Base-by-base conservation (phyloP, 64 coral and sea anemone genomes). In the Cladopsammia gracilis region DNA sequence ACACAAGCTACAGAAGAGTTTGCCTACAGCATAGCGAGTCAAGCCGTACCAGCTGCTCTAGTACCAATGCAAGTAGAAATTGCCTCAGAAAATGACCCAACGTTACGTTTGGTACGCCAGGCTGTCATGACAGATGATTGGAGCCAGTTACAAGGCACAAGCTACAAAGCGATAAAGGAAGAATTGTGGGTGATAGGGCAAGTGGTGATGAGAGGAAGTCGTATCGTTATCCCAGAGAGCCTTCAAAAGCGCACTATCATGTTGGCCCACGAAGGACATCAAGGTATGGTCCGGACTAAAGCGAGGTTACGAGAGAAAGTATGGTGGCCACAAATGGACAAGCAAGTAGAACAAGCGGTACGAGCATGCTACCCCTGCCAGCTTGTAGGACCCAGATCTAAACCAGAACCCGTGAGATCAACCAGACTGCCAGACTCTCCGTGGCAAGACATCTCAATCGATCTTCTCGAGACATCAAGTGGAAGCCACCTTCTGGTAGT, bases 251-350 rank as follows among this genome's bases (percentile, higher is more conserved):
- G 19, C 16, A 86, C 71, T 16, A 62, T 64, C 18, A 20, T 19
- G 10, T 1, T 93, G 7, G 71, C 81, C 25, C 91, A 93, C 52
- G 82, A 93, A 13, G 81, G 57, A 15, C 91, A 93, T 10, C 73
- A 77, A 49, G 82, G 90, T 9, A 86, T 93, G 71, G 48, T 69
- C 14, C 70, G 71, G 7, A 93, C 90, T 11, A 93, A 93, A 26
- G 56, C 71, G 23, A 71, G 82, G 7, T 12, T 56, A 12, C 7
- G 53, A 56, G 53, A 56, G 12, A 56, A 12, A 64, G 48, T 46
- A 16, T 86, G 44, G 62, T n/a, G n/a, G n/a, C n/a, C n/a, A n/a
- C n/a, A n/a, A n/a, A n/a, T n/a, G n/a, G n/a, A n/a, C n/a, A n/a
- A n/a, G n/a, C n/a, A n/a, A n/a, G n/a, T n/a, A n/a, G n/a, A n/a